Conservation (phyloP, 2,797 vertebrate genomes). For the Limnodromus scolopaceus region DNA sequence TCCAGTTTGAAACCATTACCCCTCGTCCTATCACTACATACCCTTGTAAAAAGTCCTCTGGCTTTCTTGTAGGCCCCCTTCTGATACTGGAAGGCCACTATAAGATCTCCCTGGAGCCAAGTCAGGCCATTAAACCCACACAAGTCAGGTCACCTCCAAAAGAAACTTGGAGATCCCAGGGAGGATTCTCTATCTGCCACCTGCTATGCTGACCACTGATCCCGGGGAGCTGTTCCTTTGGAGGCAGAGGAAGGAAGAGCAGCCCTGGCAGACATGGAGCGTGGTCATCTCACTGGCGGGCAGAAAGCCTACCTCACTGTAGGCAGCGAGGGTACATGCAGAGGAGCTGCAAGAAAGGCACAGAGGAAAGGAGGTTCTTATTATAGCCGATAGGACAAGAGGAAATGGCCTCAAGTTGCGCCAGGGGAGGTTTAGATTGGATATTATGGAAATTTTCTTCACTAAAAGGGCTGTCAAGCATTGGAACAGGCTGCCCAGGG, state of each 20-base stretch:
- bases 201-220: background rate
- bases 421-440: background rate
- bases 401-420: background rate
- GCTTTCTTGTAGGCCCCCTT: background rate
- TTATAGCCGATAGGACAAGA: background rate
- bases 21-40: background rate
- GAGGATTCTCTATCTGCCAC: fast-evolving
- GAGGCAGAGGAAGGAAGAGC: background rate
- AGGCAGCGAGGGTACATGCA: background rate
- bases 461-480: background rate
- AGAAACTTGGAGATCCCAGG: background rate
- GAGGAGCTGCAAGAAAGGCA: background rate
- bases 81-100: background rate
- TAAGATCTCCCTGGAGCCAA: background rate
- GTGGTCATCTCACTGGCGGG: background rate
- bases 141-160: background rate
- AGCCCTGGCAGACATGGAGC: background rate
- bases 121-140: background rate
- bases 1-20: background rate
- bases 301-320: background rate
- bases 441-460: background rate
- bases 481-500: background rate
- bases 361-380: background rate
- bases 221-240: background rate
- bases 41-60: background rate